phyloP scores from a whole-genome alignment of 1,140 invertebrate genomes.

The Ceratina calcarata region DNA sequence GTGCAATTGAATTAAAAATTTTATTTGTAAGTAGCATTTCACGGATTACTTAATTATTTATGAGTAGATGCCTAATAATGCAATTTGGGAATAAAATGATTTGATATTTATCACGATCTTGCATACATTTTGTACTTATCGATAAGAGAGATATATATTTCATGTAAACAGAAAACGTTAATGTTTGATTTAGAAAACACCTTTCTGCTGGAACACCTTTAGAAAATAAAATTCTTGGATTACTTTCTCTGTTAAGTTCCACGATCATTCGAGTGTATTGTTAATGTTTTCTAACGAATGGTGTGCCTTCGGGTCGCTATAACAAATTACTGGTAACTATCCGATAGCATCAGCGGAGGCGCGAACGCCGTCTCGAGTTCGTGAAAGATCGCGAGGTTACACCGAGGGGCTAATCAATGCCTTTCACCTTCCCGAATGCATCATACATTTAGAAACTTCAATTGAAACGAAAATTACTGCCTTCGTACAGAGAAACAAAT shows the following conservation, averaged over 20 bases:
- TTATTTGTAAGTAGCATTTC: no score
- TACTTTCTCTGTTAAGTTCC: no score
- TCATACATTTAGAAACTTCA: background rate
- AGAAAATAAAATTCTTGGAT: background rate
- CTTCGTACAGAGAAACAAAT: slow-evolving; percentile 15
- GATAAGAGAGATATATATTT: no score
- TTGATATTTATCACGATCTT: background rate
- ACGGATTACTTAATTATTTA: no score
- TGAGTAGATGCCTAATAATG: background rate
- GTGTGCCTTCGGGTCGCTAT: background rate
- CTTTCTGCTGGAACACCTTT: no score
- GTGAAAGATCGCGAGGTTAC: slow-evolving; percentile 30
- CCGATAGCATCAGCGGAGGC: background rate
- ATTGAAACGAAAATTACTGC: slow-evolving; percentile 32
- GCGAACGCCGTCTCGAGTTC: slow-evolving; percentile 8
- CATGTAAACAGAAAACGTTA: background rate
- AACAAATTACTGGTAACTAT: slow-evolving; percentile 34
- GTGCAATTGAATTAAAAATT: no score
- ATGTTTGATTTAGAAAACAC: background rate
- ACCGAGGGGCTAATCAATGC: slow-evolving; percentile 36
- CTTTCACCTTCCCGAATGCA: slow-evolving; percentile 29
- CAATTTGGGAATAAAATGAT: no score
- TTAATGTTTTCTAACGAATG: slow-evolving; percentile 2
- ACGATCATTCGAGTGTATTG: slow-evolving; percentile 1
- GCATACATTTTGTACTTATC: background rate